Evolutionary conservation across 2,797 vertebrate genomes (phyloP), one percentile per base, ranked within the genome.

Genomic region (Rhabdomys pumilio): DNA sequence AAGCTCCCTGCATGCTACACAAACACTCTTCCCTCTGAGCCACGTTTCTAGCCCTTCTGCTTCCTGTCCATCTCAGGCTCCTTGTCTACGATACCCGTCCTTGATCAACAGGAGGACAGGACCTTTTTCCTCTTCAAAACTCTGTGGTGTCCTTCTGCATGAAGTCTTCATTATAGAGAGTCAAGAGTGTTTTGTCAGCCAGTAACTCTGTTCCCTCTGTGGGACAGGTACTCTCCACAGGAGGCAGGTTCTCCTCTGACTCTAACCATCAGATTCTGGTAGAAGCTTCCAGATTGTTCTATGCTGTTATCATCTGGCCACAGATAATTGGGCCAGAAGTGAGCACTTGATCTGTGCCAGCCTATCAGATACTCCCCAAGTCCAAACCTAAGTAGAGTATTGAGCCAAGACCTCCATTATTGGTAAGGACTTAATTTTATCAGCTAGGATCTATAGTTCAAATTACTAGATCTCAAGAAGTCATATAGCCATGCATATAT

Each of bases 111-210:
- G 0, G 1, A 53, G 6, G 63, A 31, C 38, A 59, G 29, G 87
- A 15, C 14, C 67, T 67, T 83, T 86, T 86, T 72, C 63, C 41
- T 65, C 77, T 89, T 95, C 20, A 63, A 83, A 83, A 44, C 26
- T 63, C 13, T 14, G 79, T 29, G 3, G 24, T 50, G 19, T 61
- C 81, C 75, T 93, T 75, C 69, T 91, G 31, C 79, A 73, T 0
- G 22, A 53, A 13, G n/a, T 72, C 34, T 44, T 1, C 0, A 4
- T 3, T 53, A 13, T 22, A 50, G 63, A 80, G 19, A 50, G 17
- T 1, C 1, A 26, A 34, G 24, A 31, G 4, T 4, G 50, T 47
- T 87, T 50, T 65, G 38, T 75, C 77, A 85, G 41, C 50, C 41
- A n/a, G 89, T 19, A 5, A 67, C 41, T 6, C 19, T n/a, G 10